Conservation (phyloP, 2,113 vertebrate species). For the Nothoprocta pentlandii region DNA sequence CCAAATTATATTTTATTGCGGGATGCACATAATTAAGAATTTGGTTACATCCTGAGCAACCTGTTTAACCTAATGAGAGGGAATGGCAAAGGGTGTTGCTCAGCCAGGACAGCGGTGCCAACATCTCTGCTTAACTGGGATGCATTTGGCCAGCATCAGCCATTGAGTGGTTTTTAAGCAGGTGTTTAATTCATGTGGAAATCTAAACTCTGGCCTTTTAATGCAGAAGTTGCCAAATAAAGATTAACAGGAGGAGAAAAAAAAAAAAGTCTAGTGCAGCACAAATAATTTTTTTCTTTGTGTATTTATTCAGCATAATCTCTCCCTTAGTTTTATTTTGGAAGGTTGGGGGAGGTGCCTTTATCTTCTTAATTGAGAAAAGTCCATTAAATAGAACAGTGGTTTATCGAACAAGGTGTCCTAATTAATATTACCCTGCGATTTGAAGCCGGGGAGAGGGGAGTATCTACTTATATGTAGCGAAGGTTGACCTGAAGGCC, state of each 20-base stretch:
- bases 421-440: slow-evolving; percentile 70
- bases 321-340: neutral
- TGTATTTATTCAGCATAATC: slow-evolving; percentile 56
- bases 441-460: slow-evolving; percentile 27
- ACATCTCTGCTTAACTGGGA: slow-evolving; percentile 54
- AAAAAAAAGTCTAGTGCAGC: slow-evolving; percentile 5
- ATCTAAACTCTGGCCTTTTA: slow-evolving; percentile 64
- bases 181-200: slow-evolving; percentile 64
- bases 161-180: slow-evolving; percentile 68
- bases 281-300: slow-evolving; percentile 34
- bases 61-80: slow-evolving; percentile 65
- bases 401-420: slow-evolving; percentile 66
- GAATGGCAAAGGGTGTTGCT: slow-evolving; percentile 67
- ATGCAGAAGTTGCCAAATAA: slow-evolving; percentile 51
- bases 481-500: slow-evolving; percentile 64
- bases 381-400: slow-evolving; percentile 70
- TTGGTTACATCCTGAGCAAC: slow-evolving; percentile 61
- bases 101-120: slow-evolving; percentile 38
- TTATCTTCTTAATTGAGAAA: slow-evolving; percentile 64
- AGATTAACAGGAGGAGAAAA: slow-evolving; percentile 23
- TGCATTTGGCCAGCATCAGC: slow-evolving; percentile 52
- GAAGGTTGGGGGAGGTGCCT: neutral
- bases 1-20: neutral
- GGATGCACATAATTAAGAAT: slow-evolving; percentile 65
- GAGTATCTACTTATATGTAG: slow-evolving; percentile 25